phyloP scores from a whole-genome alignment of 2,797 vertebrate species.

The Clarias laeviceps region DNA sequence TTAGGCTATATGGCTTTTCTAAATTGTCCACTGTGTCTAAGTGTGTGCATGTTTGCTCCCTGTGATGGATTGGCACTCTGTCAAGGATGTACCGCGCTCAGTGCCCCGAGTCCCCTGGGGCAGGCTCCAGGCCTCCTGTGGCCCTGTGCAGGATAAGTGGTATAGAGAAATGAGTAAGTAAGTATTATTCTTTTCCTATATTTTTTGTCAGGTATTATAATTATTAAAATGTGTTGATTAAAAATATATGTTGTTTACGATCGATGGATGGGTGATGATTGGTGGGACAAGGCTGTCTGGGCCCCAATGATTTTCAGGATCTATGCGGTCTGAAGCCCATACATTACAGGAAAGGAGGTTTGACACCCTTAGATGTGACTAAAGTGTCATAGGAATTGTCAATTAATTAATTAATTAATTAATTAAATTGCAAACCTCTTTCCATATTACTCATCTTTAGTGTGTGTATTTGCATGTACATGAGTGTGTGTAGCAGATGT shows the following conservation, averaged over 20 bases:
- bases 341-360: not conserved
- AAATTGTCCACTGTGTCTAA: too few relatives aligned
- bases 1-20: too few relatives aligned
- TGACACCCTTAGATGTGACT: not conserved
- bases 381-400: not conserved
- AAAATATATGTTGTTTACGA: not conserved
- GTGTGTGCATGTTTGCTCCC: too few relatives aligned
- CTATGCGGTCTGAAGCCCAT: not conserved
- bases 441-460: not conserved
- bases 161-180: too few relatives aligned
- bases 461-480: not conserved
- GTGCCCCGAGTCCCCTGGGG: too few relatives aligned
- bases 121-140: too few relatives aligned
- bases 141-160: too few relatives aligned
- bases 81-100: too few relatives aligned
- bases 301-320: not conserved
- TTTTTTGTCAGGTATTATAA: too few relatives aligned
- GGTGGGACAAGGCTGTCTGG: not conserved
- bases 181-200: too few relatives aligned
- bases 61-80: too few relatives aligned
- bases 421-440: not conserved
- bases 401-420: not conserved
- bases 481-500: slow-evolving; percentile 32
- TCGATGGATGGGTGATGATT: not conserved
- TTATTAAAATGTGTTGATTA: too few relatives aligned